Conservation (phyloP, 2,797 vertebrate species). For the Morus bassanus region DNA sequence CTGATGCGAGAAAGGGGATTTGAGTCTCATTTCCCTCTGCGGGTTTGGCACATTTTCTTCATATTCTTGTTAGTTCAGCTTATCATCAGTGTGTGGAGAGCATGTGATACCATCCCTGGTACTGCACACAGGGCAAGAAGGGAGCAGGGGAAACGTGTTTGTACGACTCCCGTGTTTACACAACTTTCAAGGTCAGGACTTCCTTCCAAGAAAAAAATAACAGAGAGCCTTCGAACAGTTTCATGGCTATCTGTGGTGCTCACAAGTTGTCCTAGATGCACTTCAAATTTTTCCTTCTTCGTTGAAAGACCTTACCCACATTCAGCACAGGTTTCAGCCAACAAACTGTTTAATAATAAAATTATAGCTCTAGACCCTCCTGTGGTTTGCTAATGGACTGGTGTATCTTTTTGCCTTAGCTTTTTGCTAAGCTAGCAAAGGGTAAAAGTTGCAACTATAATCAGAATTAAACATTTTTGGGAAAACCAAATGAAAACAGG, state of each 20-base stretch:
- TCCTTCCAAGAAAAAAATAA: not conserved
- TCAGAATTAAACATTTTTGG: not conserved
- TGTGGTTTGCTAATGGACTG: not conserved
- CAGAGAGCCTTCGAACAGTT: not conserved
- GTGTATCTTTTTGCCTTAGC: not conserved
- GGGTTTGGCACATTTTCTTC: constrained; percentile 52
- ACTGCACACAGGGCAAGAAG: not conserved
- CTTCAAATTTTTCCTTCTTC: not conserved
- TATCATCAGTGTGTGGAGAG: constrained; percentile 26
- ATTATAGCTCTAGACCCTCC: not conserved
- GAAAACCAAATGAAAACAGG: not conserved
- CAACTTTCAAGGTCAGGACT: constrained; percentile 52
- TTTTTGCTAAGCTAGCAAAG: not conserved
- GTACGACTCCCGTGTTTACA: not conserved
- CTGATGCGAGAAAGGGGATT: constrained; percentile 64
- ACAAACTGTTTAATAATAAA: not conserved
- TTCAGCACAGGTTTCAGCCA: not conserved
- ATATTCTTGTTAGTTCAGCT: constrained; percentile 59
- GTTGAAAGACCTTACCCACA: not conserved
- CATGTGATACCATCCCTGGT: not conserved
- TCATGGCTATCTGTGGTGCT: not conserved
- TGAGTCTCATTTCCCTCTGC: constrained; percentile 60
- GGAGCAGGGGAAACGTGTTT: not conserved
- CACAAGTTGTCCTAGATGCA: not conserved
- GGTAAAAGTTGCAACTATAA: not conserved